Evolutionary conservation across 2,797 vertebrate genomes (phyloP).

Genomic region (Chrysolophus pictus): DNA sequence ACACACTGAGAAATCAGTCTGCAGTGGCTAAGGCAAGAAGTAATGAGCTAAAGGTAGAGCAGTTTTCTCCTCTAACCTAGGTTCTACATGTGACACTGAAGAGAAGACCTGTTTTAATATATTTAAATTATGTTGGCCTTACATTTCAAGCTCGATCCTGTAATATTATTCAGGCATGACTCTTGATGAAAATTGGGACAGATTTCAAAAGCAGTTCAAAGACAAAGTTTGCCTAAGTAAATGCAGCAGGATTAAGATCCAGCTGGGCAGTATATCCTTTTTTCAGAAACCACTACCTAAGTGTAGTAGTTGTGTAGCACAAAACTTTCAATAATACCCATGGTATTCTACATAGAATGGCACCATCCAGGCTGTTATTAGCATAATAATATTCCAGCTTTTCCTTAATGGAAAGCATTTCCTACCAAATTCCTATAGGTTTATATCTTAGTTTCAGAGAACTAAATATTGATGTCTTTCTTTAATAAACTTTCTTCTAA

Average conservation of each 20-base stretch:
- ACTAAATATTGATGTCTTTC: background rate
- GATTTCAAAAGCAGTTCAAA: slow-evolving; percentile 61
- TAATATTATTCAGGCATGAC: slow-evolving; percentile 34
- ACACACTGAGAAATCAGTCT: background rate
- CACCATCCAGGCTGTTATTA: background rate
- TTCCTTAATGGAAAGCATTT: slow-evolving; percentile 1
- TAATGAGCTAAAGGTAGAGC: background rate
- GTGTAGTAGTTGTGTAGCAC: slow-evolving; percentile 44
- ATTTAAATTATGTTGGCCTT: slow-evolving; percentile 41
- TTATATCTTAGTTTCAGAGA: background rate
- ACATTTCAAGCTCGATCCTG: slow-evolving; percentile 14
- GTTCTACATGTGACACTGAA: background rate
- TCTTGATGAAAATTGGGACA: slow-evolving; percentile 53
- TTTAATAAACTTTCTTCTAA: background rate
- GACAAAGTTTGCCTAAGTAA: slow-evolving; percentile 51
- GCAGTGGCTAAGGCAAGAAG: background rate
- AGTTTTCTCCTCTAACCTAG: background rate
- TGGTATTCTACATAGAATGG: background rate
- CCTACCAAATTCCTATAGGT: background rate
- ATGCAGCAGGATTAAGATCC: slow-evolving; percentile 43
- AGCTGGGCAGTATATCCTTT: background rate
- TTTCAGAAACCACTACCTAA: slow-evolving; percentile 29
- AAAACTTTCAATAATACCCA: slow-evolving; percentile 27
- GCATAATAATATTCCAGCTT: slow-evolving; percentile 1
- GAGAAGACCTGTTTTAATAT: slow-evolving; percentile 1